Conservation (phyloP, 2,888 invertebrate species). For the Oasisia sp. region DNA sequence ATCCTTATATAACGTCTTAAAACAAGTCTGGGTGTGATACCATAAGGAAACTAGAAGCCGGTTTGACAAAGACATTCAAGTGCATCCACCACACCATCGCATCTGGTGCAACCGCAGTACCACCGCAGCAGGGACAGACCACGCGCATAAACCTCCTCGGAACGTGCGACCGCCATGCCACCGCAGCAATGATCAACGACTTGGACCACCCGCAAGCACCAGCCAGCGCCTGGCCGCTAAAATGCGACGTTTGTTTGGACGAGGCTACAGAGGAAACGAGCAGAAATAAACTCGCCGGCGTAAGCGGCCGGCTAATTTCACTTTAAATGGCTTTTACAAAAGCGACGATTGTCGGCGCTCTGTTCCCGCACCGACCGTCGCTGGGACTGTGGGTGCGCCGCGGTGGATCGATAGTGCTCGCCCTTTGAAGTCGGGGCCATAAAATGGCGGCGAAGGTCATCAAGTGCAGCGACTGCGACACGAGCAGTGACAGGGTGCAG, state of each 20-base stretch:
- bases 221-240: neutral
- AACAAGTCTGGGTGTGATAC: neutral
- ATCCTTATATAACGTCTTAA: no score
- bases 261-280: neutral
- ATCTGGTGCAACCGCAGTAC: neutral
- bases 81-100: neutral
- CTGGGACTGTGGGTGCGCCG: neutral
- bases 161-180: neutral
- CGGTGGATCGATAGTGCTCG: neutral
- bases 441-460: neutral
- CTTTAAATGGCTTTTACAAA: neutral
- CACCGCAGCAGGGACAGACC: neutral
- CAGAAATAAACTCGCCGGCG: neutral
- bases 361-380: neutral
- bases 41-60: neutral
- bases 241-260: neutral
- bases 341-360: slow-evolving; percentile 3
- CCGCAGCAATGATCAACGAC: neutral
- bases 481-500: neutral
- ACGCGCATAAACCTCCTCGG: neutral
- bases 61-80: neutral
- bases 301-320: neutral
- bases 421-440: neutral
- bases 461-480: neutral
- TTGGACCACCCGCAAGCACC: neutral